phyloP scores from a whole-genome alignment of 1,140 invertebrate genomes.

The Sarcophaga bullata region DNA sequence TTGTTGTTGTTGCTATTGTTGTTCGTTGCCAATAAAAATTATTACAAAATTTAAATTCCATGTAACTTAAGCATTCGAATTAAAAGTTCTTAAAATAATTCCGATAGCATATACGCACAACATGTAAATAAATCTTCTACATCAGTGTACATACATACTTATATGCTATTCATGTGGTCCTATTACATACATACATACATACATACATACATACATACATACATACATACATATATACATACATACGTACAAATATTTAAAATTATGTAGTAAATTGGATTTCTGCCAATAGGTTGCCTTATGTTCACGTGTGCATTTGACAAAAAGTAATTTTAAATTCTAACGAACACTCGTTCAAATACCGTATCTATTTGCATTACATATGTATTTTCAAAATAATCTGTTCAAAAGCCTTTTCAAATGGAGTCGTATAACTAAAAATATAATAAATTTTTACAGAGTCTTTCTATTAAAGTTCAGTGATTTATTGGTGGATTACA shows the following conservation, averaged over 20 bases:
- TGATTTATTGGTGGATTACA: too few species aligned
- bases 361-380: too few species aligned
- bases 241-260: neutral
- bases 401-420: too few species aligned
- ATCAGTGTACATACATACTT: neutral
- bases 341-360: neutral
- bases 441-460: too few species aligned
- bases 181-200: too few species aligned
- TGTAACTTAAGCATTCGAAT: neutral
- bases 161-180: too few species aligned
- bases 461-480: too few species aligned
- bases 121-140: neutral
- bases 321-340: slow-evolving; percentile 6
- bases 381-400: too few species aligned
- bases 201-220: neutral
- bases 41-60: neutral
- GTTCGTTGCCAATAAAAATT: neutral
- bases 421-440: too few species aligned
- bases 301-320: slow-evolving; percentile 25
- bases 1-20: neutral
- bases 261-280: slow-evolving; percentile 13
- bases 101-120: neutral
- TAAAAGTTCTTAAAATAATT: neutral
- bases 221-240: too few species aligned
- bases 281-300: slow-evolving; percentile 19